Conservation (phyloP, 2,888 invertebrate genomes). For the Heliconius erato region DNA sequence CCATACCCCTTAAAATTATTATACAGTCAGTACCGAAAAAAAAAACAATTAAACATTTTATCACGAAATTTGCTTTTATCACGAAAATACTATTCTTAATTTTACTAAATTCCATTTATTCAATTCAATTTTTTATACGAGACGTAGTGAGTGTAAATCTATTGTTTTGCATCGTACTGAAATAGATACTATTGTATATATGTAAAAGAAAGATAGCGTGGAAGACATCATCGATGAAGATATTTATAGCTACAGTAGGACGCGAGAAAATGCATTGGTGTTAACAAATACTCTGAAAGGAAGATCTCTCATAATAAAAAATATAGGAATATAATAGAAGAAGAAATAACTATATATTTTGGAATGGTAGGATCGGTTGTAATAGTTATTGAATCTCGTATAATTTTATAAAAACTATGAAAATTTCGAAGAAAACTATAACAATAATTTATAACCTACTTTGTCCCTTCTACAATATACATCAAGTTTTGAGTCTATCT, state of each 20-base stretch:
- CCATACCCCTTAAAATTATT: constrained; percentile 83
- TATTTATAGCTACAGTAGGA: constrained; percentile 25
- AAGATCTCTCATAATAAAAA: constrained; percentile 1
- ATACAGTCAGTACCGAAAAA: constrained; percentile 83
- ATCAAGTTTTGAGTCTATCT: constrained; percentile 75
- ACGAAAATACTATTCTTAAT: constrained; percentile 83
- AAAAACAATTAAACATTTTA: constrained; percentile 80
- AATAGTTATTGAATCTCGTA: constrained; percentile 29
- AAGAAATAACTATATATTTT: constrained; percentile 1
- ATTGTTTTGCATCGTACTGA: constrained; percentile 28
- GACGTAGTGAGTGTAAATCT: constrained; percentile 40
- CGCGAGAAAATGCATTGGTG: constrained; percentile 31
- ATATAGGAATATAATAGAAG: constrained; percentile 24
- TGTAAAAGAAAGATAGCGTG: constrained; percentile 39
- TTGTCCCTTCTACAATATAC: constrained; percentile 76
- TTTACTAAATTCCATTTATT: constrained; percentile 83
- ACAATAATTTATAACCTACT: constrained; percentile 67
- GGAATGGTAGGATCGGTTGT: constrained; percentile 41
- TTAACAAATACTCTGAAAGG: constrained; percentile 13
- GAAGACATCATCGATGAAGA: constrained; percentile 40
- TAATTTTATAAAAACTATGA: constrained; percentile 43
- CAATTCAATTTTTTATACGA: constrained; percentile 61
- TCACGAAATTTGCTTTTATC: constrained; percentile 85
- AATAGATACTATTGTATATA: constrained; percentile 25
- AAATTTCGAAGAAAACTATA: constrained; percentile 50